Conservation (phyloP, 2,888 invertebrate genomes). For the Reticulitermes lucifugus region DNA sequence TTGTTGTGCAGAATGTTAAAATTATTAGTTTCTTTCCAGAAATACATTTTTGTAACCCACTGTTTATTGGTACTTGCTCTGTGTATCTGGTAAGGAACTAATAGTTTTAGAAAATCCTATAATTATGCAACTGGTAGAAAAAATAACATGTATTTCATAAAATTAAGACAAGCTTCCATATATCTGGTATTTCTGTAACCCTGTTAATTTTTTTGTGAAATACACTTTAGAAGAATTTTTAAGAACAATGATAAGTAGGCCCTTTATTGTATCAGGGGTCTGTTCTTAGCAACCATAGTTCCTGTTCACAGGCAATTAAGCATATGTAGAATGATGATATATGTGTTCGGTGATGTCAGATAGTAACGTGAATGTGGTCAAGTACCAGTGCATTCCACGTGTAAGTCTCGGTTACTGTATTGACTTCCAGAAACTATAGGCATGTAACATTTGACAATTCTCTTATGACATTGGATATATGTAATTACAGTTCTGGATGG, state of each 20-base stretch:
- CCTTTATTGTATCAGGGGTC: not conserved
- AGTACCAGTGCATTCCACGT: not conserved
- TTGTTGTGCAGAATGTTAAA: no score
- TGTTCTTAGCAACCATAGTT: no score
- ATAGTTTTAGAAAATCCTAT: not conserved
- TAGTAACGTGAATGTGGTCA: not conserved
- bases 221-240: not conserved
- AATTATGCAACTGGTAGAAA: not conserved
- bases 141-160: not conserved
- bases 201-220: not conserved
- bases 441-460: not conserved
- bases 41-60: no score
- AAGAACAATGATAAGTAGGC: not conserved
- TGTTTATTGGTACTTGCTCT: not conserved
- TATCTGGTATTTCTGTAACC: not conserved
- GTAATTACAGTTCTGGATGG: no score
- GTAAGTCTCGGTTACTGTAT: no score
- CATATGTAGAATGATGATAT: not conserved
- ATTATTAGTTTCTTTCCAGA: no score
- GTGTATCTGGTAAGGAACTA: not conserved
- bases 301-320: no score
- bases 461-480: not conserved
- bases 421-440: not conserved
- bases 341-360: not conserved
- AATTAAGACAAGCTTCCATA: slow-evolving; percentile 9